These are phyloP conservation scores for Mycogona germanica DNA, from an alignment of 2,888 invertebrate species.

Conservation along the genomic window DNA sequence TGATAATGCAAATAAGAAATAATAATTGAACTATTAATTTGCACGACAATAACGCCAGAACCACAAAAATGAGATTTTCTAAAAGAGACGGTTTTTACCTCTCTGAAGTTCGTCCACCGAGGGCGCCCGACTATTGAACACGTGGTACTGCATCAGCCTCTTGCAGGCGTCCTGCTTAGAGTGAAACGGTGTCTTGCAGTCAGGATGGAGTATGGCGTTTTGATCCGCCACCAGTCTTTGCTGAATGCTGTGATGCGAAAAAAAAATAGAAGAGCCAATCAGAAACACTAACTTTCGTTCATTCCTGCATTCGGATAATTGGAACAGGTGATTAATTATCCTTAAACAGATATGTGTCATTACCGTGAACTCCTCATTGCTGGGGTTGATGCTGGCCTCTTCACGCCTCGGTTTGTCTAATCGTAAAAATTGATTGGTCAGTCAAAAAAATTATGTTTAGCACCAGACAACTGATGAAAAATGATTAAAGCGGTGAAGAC, in stretches of 20 bases:
- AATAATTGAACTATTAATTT: too few species aligned
- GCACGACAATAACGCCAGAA: too few species aligned
- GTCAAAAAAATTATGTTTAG: too few species aligned
- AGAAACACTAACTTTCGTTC: background rate
- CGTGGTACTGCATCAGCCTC: conserved; percentile 61
- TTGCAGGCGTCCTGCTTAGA: conserved; percentile 54
- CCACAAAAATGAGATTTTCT: background rate
- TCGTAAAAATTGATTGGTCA: too few species aligned
- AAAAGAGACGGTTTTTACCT: conserved; percentile 25
- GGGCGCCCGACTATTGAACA: conserved; percentile 50
- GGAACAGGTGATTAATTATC: background rate
- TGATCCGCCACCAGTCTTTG: conserved; percentile 62
- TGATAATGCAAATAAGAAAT: background rate
- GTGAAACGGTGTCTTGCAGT: conserved; percentile 53
- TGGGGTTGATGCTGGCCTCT: conserved; percentile 34
- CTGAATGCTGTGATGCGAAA: conserved; percentile 57
- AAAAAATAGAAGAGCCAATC: conserved; percentile 22
- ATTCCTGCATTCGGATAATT: background rate
- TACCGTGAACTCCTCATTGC: conserved; percentile 21
- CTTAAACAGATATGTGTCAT: conserved; percentile 1
- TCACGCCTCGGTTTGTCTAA: conserved; percentile 30
- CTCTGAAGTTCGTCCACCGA: conserved; percentile 45
- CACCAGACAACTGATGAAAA: background rate
- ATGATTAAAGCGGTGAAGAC: background rate
- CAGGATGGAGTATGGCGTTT: conserved; percentile 56